These are phyloP conservation scores for Austrofundulus limnaeus DNA, from an alignment of 2,113 vertebrate genomes.

Conservation along the genomic window DNA sequence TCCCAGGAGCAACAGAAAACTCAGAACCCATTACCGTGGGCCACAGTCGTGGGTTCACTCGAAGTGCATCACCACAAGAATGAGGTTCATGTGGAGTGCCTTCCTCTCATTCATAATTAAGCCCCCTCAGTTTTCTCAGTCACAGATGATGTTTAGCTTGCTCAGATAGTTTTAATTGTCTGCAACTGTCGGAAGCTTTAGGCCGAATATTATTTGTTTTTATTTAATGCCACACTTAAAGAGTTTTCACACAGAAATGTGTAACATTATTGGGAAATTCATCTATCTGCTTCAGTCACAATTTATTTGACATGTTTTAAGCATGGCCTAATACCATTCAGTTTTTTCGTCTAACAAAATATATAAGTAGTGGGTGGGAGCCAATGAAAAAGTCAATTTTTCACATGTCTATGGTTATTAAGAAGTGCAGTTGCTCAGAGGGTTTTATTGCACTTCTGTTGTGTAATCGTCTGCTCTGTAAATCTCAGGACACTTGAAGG, in stretches of 20 bases:
- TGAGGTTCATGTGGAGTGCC: conserved; percentile 63
- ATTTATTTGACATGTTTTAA: background rate
- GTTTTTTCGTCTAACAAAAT: background rate
- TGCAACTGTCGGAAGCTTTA: background rate
- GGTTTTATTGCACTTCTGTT: background rate
- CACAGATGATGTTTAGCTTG: conserved; percentile 7
- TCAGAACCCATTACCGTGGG: conserved; percentile 51
- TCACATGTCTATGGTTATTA: background rate
- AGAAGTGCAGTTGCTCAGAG: background rate
- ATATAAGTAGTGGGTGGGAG: background rate
- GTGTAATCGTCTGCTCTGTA: background rate
- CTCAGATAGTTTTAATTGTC: conserved; percentile 10
- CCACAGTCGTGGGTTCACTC: conserved; percentile 50
- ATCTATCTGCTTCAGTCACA: background rate
- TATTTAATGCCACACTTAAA: background rate
- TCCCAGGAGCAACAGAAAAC: conserved; percentile 33
- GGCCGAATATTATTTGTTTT: conserved; percentile 5
- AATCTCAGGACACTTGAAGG: background rate
- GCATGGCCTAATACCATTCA: background rate
- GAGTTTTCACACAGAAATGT: background rate
- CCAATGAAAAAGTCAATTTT: background rate
- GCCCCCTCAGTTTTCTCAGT: conserved; percentile 12
- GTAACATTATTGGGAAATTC: background rate
- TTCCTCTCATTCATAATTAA: conserved; percentile 73
- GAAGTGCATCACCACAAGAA: conserved; percentile 51